Evolutionary conservation across 1,140 invertebrate species (phyloP), one percentile per base, ranked within the genome.

Genomic region (Bactericera cockerelli): DNA sequence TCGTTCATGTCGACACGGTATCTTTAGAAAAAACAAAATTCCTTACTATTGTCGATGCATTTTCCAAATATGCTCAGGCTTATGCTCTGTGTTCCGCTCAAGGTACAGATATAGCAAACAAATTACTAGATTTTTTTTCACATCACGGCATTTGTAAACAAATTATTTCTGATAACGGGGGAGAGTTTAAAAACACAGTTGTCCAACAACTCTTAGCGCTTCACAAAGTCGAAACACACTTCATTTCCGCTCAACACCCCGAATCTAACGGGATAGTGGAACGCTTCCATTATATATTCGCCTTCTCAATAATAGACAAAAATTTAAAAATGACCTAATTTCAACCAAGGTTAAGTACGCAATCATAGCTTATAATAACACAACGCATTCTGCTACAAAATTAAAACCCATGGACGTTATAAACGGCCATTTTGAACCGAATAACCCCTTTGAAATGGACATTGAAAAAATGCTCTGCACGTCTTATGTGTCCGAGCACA

Each of bases 321-420:
- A 54, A 6, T 13, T 14, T 21, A 54, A 54, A 54, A 16, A 13
- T 54, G 49, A 13, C 21, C 6, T 8, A 16, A 54, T 54, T 8
- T 11, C 6, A 6, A 13, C 21, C 8, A 13, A 14, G 11, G 49
- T 54, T 54, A 6, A 11, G 6, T 54, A 54, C 49, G 49, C 49
- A 14, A 16, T 54, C 22, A 16, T 54, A 54, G 49, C 49, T 54
- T 54, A 54, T 22, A 54, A 54, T 21, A 54, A 54, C 49, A 54
- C 49, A 16, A 54, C 22, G 14, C 49, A 54, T 16, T 54, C 49
- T 8, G 21, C 13, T 8, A 54, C 49, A 11, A 54, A 54, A 8
- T 8, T 54, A 16, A 54, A 13, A 54, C 49, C 49, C 6, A 14
- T 14, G 14, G 49, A 54, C 13, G 21, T 54, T 21, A 54, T 54